These are phyloP conservation scores for Rhopalosiphum maidis DNA, from an alignment of 1,140 invertebrate species.

Conservation along the genomic window DNA sequence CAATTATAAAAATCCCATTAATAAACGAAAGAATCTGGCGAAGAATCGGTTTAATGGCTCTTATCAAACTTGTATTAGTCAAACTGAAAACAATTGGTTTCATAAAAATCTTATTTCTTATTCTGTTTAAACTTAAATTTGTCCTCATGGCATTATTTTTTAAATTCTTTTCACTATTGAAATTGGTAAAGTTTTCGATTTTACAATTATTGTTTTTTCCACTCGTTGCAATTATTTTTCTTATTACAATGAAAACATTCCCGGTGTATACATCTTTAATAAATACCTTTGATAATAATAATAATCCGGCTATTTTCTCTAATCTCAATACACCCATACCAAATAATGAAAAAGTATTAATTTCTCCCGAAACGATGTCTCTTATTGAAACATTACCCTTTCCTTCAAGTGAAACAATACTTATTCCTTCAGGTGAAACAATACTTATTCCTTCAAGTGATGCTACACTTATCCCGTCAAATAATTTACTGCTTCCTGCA, in stretches of 20 bases:
- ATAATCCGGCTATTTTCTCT: not conserved
- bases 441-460: too few relatives aligned
- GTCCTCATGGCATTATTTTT: not conserved
- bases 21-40: not conserved
- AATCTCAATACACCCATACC: not conserved
- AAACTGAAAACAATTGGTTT: constrained; percentile 7
- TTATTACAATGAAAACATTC: not conserved
- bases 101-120: not conserved
- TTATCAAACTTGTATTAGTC: not conserved
- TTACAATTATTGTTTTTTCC: not conserved
- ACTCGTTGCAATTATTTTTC: not conserved
- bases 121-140: not conserved
- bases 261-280: not conserved
- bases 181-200: not conserved
- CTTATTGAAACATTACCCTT: too few relatives aligned
- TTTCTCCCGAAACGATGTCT: not conserved
- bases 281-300: not conserved
- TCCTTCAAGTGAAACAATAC: too few relatives aligned
- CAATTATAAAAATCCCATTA: not conserved
- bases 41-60: constrained; percentile 46
- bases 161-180: not conserved
- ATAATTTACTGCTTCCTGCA: too few relatives aligned
- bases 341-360: not conserved
- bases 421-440: too few relatives aligned
- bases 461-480: too few relatives aligned